Base-by-base conservation (phyloP, 2,113 vertebrate genomes). In the Marcusenius ussheri region DNA sequence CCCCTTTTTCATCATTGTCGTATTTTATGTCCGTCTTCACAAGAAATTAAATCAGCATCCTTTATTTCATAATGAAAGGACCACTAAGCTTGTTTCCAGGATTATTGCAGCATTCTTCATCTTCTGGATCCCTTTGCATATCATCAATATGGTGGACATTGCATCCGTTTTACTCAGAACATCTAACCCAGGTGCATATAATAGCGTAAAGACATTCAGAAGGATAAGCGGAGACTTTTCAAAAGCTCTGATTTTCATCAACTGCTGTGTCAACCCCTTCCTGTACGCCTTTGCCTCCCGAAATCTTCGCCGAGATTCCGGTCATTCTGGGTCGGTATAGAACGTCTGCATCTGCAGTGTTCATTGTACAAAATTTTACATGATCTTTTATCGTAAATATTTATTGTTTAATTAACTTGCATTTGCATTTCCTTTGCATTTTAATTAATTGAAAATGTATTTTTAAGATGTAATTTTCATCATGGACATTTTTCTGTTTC, bases 261-360 rank as follows among this genome's bases (percentile, higher is more conserved):
- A 94, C 88, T 95, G 95, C 88, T 95, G 94, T 80, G 90, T 96
- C 91, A 96, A 96, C 86, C 96, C 95, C 27, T 91, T 96, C 5
- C 93, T 96, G 89, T 95, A 96, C 0, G 93, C 93, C 77, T 96
- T 95, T 89, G 93, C 95, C 39, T 94, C 95, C 24, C 93, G 91
- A 86, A 88, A 83, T 35, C 35, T 42, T 24, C 11, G 13, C 31
- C 31, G 39, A 49, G n/a, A 31, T 46, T 7, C 31, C 11, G 27
- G 49, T 27, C n/a, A 24, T 13, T 88, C 58, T 21, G 8, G 6
- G 7, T 42, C 6, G 31, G 15, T 70, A 4, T 47, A 77, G 70
- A 70, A 27, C 10, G 9, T 39, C 9, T 74, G 56, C 42, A 74
- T 58, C 8, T 31, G 39, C 45, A 49, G 15, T 47, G 15, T 88